Percentiles rank a stretch among this genome's conserved stretches.
Conservation (phyloP, 2,888 invertebrate species). For the Acanthopleura granulata region DNA sequence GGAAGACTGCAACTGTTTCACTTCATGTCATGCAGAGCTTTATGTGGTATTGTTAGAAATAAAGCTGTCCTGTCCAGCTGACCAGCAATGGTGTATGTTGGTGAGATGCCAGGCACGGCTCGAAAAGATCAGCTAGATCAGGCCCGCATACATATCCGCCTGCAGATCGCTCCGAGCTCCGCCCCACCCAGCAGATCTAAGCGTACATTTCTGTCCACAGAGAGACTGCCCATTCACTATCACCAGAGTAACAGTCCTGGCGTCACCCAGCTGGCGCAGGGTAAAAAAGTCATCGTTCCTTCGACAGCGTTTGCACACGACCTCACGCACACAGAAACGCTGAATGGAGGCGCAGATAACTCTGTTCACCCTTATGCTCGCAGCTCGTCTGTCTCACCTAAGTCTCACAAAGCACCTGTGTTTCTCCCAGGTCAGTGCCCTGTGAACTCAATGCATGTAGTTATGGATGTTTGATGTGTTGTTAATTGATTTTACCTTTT, state of each 20-base stretch:
- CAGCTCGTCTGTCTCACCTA: background rate
- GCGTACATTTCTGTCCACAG: slow-evolving; percentile 9
- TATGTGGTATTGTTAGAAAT: too few species aligned
- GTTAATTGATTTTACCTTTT: too few species aligned
- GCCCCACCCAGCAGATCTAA: background rate
- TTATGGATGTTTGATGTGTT: too few species aligned
- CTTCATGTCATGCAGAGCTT: too few species aligned
- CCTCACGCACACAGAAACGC: background rate
- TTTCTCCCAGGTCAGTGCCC: slow-evolving; percentile 11
- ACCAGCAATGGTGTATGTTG: background rate
- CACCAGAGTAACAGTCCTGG: background rate
- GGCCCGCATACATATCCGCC: background rate
- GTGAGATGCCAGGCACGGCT: background rate
- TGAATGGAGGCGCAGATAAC: background rate
- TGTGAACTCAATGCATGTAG: too few species aligned
- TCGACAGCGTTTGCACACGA: slow-evolving; percentile 11
- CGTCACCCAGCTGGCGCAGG: background rate
- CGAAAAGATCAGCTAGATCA: background rate
- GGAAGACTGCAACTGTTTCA: too few species aligned
- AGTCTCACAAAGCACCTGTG: slow-evolving; percentile 5
- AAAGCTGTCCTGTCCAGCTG: too few species aligned
- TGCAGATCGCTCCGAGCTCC: background rate
- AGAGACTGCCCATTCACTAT: slow-evolving; percentile 13
- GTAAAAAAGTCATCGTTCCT: background rate
- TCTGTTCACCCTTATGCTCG: background rate